Conservation (phyloP, 2,888 invertebrate genomes). For the Taenaris catops region DNA sequence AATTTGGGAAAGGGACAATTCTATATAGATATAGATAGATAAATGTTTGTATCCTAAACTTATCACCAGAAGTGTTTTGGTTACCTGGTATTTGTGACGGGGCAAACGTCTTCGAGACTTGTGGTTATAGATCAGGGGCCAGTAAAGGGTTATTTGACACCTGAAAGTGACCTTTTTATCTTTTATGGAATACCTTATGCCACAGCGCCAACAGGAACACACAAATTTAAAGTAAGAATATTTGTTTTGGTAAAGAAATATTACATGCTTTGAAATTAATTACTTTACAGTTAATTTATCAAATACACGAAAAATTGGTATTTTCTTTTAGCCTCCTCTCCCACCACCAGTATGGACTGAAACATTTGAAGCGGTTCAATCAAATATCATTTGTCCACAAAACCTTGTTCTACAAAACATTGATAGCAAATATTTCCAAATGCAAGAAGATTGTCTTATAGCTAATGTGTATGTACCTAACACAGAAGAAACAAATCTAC, state of each 20-base stretch:
- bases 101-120: slow-evolving; percentile 5
- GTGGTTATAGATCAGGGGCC: slow-evolving; percentile 38
- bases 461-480: slow-evolving; percentile 32
- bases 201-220: slow-evolving; percentile 38
- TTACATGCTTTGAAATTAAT: not conserved
- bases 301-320: too few species aligned
- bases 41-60: too few species aligned
- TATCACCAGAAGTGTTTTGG: too few species aligned
- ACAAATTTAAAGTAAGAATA: slow-evolving; percentile 38
- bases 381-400: slow-evolving; percentile 37
- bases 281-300: not conserved
- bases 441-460: slow-evolving; percentile 31
- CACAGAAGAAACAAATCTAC: slow-evolving; percentile 29
- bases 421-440: not conserved
- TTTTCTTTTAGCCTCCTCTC: slow-evolving; percentile 33
- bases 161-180: slow-evolving; percentile 29
- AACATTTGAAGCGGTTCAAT: slow-evolving; percentile 34
- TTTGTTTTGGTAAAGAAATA: too few species aligned
- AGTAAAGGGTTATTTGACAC: slow-evolving; percentile 35
- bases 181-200: slow-evolving; percentile 54
- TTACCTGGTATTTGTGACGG: not conserved
- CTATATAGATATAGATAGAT: too few species aligned
- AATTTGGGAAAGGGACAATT: too few species aligned
- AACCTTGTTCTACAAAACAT: not conserved
- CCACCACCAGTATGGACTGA: slow-evolving; percentile 37